These are phyloP conservation scores for Crotophaga sulcirostris DNA, from an alignment of 2,113 vertebrate genomes.

Conservation along the genomic window DNA sequence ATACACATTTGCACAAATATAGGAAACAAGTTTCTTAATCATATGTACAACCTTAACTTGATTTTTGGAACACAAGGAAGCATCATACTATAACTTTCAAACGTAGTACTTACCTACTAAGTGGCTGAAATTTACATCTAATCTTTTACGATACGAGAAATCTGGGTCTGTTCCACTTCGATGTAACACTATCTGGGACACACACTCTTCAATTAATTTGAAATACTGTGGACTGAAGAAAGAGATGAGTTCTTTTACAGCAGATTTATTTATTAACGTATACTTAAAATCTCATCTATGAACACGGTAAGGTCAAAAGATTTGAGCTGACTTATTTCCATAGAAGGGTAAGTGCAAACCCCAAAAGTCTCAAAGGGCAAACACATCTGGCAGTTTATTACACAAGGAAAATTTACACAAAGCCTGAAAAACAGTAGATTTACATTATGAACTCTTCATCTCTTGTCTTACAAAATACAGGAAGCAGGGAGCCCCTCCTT, in stretches of 20 bases:
- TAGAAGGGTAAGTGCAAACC: not conserved
- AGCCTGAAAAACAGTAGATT: not conserved
- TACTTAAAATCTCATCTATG: not conserved
- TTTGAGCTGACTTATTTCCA: not conserved
- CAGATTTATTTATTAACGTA: not conserved
- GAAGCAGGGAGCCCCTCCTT: not conserved
- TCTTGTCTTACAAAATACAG: not conserved
- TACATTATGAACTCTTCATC: not conserved
- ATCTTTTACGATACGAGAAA: conserved; percentile 93
- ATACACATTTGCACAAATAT: not conserved
- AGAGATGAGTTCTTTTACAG: conserved; percentile 3
- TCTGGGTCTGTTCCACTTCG: conserved; percentile 93
- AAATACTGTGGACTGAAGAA: conserved; percentile 91
- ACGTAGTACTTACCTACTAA: conserved; percentile 83
- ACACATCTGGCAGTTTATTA: not conserved
- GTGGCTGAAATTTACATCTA: conserved; percentile 92
- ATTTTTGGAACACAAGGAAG: not conserved
- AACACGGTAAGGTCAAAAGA: not conserved
- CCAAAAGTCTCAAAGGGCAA: not conserved
- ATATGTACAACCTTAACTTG: not conserved
- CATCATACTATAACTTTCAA: not conserved
- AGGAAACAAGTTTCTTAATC: not conserved
- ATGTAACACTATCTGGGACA: conserved; percentile 96
- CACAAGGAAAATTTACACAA: not conserved
- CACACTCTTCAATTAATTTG: conserved; percentile 95